Conservation (phyloP, 2,888 invertebrate species). For the Trachelus stipa region DNA sequence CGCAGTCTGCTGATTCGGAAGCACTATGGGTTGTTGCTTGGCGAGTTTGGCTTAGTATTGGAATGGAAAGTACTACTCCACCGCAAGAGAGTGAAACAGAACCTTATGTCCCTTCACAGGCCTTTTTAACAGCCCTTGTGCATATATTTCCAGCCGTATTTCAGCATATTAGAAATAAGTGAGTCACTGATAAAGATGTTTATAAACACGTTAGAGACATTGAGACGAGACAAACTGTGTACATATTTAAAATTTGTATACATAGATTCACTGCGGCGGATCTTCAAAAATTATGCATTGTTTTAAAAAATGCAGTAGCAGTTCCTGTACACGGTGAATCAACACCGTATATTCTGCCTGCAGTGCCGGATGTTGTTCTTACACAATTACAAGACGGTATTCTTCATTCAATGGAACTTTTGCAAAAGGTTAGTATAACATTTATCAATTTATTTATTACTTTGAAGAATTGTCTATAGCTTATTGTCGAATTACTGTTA, state of each 20-base stretch:
- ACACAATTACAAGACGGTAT: conserved; percentile 88
- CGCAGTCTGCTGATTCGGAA: conserved; percentile 66
- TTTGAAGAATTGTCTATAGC: conserved; percentile 5
- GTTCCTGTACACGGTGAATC: conserved; percentile 86
- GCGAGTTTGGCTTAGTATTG: conserved; percentile 90
- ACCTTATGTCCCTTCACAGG: conserved; percentile 89
- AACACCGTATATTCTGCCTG: conserved; percentile 83
- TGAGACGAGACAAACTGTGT: conserved; percentile 62
- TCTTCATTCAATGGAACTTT: conserved; percentile 85
- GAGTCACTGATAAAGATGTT: conserved; percentile 42
- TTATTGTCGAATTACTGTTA: conserved; percentile 23
- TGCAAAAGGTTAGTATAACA: conserved; percentile 77
- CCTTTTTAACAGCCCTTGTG: conserved; percentile 92
- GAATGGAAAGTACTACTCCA: conserved; percentile 80
- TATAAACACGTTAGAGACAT: conserved; percentile 69
- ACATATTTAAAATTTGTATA: conserved; percentile 9
- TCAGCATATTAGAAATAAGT: conserved; percentile 85
- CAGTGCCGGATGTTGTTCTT: conserved; percentile 82
- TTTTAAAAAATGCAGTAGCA: conserved; percentile 81
- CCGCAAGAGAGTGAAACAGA: conserved; percentile 69
- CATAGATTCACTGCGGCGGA: conserved; percentile 77
- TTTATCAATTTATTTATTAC: not conserved
- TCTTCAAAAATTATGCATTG: conserved; percentile 82
- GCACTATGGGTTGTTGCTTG: conserved; percentile 85
- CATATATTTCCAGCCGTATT: conserved; percentile 97